These are phyloP conservation scores for Dermolepida albohirtum DNA, from an alignment of 2,888 invertebrate genomes.

Conservation along the genomic window DNA sequence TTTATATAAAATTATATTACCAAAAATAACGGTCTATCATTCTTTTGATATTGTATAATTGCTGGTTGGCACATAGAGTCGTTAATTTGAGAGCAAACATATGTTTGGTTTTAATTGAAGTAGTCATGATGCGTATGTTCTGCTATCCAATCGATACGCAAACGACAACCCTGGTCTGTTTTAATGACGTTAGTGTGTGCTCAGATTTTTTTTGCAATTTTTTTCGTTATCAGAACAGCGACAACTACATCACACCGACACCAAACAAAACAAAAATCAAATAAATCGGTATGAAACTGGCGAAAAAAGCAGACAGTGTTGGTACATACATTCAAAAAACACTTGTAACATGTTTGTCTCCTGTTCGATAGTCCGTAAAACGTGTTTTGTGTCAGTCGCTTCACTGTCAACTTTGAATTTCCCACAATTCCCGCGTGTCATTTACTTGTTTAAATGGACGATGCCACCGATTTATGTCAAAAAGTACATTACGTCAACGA, in stretches of 20 bases:
- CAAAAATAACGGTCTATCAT: background rate
- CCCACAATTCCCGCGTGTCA: slow-evolving; percentile 40
- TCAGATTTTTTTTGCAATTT: slow-evolving; percentile 1
- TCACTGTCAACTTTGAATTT: slow-evolving; percentile 33
- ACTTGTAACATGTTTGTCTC: slow-evolving; percentile 33
- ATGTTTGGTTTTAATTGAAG: slow-evolving; percentile 40
- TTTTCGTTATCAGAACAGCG: slow-evolving; percentile 27
- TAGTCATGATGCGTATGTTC: background rate
- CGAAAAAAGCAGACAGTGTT: slow-evolving; percentile 18
- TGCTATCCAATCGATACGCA: slow-evolving; percentile 35
- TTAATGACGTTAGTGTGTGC: slow-evolving; percentile 36
- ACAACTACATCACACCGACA: slow-evolving; percentile 32
- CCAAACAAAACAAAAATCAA: slow-evolving; percentile 24
- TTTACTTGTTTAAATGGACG: slow-evolving; percentile 36
- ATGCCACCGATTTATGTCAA: slow-evolving; percentile 51
- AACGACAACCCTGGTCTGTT: slow-evolving; percentile 35
- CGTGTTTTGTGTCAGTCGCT: slow-evolving; percentile 22
- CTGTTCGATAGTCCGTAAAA: slow-evolving; percentile 32
- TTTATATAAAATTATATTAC: too few relatives aligned
- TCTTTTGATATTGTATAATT: slow-evolving; percentile 2
- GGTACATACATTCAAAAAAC: slow-evolving; percentile 25
- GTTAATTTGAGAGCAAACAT: slow-evolving; percentile 38
- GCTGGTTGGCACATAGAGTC: background rate
- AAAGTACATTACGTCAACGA: slow-evolving; percentile 54
- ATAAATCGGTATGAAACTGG: slow-evolving; percentile 13